Evolutionary conservation across 2,888 invertebrate species (phyloP).

Genomic region (Chloroclysta siterata): DNA sequence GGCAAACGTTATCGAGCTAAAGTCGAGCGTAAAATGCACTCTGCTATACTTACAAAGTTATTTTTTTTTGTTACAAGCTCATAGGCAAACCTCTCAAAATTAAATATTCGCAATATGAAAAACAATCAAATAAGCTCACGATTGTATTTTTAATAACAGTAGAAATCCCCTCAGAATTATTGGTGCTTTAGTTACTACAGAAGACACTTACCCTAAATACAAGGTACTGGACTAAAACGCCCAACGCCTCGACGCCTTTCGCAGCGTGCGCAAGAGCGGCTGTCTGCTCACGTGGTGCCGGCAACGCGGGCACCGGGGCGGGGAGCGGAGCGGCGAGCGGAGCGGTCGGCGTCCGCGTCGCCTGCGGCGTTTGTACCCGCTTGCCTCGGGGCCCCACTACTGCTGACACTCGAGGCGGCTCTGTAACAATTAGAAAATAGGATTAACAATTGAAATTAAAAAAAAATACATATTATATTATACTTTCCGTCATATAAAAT

Average conservation of each 20-base stretch:
- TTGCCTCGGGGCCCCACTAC: slow-evolving; percentile 76
- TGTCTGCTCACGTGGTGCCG: slow-evolving; percentile 63
- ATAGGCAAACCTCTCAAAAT: too few species aligned
- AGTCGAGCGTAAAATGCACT: too few species aligned
- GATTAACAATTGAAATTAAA: background rate
- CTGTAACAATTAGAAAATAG: slow-evolving; percentile 51
- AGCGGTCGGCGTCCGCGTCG: slow-evolving; percentile 60
- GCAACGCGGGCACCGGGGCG: slow-evolving; percentile 43
- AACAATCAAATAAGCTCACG: too few species aligned
- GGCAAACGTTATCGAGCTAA: too few species aligned
- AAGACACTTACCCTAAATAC: slow-evolving; percentile 88
- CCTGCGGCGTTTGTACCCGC: slow-evolving; percentile 75
- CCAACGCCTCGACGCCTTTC: slow-evolving; percentile 92
- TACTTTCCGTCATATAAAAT: too few species aligned
- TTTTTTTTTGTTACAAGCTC: too few species aligned
- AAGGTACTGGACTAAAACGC: slow-evolving; percentile 93
- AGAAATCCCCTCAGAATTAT: too few species aligned
- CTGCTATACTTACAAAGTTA: too few species aligned
- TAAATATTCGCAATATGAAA: too few species aligned
- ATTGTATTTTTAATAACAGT: too few species aligned
- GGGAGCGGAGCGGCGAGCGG: slow-evolving; percentile 47
- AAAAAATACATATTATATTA: too few species aligned
- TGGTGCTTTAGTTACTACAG: too few species aligned
- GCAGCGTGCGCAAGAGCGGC: slow-evolving; percentile 81
- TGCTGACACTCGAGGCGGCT: slow-evolving; percentile 74